These are phyloP conservation scores for Morone chrysops DNA, from an alignment of 2,113 vertebrate species.

Conservation along the genomic window DNA sequence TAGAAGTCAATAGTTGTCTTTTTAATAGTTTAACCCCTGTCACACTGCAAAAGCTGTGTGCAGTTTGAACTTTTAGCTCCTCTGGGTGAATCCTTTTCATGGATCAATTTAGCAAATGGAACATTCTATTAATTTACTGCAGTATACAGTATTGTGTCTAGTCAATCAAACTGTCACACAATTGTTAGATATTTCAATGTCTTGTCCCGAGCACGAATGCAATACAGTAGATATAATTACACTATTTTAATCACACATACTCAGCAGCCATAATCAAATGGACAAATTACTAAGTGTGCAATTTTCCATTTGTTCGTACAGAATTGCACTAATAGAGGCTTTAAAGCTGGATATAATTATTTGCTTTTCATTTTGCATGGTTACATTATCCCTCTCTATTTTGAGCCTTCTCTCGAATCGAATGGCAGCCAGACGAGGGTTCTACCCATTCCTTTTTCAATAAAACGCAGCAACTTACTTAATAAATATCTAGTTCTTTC, in stretches of 20 bases:
- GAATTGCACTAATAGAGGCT: constrained; percentile 71
- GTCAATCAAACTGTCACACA: constrained; percentile 45
- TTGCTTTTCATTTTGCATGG: constrained; percentile 68
- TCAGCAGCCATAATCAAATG: constrained; percentile 76
- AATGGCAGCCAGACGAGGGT: constrained; percentile 13
- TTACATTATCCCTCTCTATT: constrained; percentile 68
- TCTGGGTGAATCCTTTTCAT: constrained; percentile 60
- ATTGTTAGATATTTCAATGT: constrained; percentile 50
- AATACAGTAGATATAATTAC: constrained; percentile 77
- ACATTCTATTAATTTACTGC: constrained; percentile 54
- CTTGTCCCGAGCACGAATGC: constrained; percentile 57
- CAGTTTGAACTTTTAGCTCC: constrained; percentile 53
- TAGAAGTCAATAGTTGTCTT: constrained; percentile 48
- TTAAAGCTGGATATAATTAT: constrained; percentile 77
- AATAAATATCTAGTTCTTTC: constrained; percentile 32
- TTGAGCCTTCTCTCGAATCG: constrained; percentile 33
- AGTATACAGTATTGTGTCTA: constrained; percentile 54
- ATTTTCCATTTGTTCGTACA: constrained; percentile 70
- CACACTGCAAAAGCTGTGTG: constrained; percentile 23
- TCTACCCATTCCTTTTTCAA: constrained; percentile 28
- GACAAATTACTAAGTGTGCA: constrained; percentile 75
- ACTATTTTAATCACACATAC: constrained; percentile 77
- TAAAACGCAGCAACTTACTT: constrained; percentile 33
- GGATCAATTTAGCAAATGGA: constrained; percentile 65
- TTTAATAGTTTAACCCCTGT: constrained; percentile 56